Conservation (phyloP, 2,888 invertebrate species). For the Troglohyphantes excavatus region DNA sequence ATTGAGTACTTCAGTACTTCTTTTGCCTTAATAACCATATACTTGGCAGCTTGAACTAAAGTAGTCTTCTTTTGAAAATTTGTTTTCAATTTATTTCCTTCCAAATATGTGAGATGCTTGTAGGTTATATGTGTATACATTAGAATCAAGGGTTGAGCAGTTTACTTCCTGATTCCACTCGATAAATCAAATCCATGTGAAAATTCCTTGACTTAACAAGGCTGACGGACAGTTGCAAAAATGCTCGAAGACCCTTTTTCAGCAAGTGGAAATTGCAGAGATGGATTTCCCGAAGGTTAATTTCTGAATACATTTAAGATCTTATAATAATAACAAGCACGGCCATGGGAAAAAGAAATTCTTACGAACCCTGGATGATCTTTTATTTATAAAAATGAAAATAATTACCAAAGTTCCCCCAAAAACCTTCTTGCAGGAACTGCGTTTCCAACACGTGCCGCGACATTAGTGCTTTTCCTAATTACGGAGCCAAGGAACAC, state of each 20-base stretch:
- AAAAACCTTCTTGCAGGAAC: constrained; percentile 24
- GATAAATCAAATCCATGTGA: constrained; percentile 69
- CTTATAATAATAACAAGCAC: constrained; percentile 60
- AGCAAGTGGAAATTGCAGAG: constrained; percentile 56
- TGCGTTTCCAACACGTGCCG: constrained; percentile 73
- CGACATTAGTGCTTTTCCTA: constrained; percentile 77
- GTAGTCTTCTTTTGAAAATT: no score
- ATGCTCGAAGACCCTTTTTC: constrained; percentile 55
- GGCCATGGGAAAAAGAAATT: constrained; percentile 50
- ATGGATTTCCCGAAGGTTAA: constrained; percentile 44
- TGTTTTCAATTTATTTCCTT: not conserved
- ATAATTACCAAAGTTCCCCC: constrained; percentile 74
- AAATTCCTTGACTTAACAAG: constrained; percentile 56
- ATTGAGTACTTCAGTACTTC: no score
- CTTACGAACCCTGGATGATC: constrained; percentile 57
- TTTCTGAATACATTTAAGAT: constrained; percentile 53
- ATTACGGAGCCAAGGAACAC: constrained; percentile 75
- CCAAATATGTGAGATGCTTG: not conserved
- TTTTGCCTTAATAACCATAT: no score
- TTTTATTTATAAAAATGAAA: constrained; percentile 78
- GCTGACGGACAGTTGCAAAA: constrained; percentile 65
- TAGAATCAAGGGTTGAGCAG: not conserved
- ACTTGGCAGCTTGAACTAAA: no score
- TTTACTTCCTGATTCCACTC: constrained; percentile 18
- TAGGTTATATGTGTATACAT: not conserved